Evolutionary conservation across 2,113 vertebrate genomes (phyloP).

Genomic region (Elaphurus davidianus): DNA sequence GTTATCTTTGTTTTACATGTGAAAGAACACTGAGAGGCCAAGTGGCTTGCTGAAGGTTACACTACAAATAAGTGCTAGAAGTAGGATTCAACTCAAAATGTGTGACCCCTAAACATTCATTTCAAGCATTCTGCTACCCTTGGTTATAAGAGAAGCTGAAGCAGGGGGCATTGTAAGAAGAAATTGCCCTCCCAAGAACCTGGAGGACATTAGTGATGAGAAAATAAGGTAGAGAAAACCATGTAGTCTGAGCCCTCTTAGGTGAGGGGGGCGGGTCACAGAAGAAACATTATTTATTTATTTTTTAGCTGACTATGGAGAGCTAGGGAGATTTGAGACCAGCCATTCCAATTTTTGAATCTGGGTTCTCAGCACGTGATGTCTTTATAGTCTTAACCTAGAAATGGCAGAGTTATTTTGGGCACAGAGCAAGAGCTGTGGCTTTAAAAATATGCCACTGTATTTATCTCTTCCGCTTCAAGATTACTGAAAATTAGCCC

Average conservation of each 20-base stretch:
- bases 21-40: not conserved
- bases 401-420: slow-evolving; percentile 74
- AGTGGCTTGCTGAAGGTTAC: not conserved
- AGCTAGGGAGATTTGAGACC: slow-evolving; percentile 13
- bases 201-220: not conserved
- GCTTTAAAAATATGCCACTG: slow-evolving; percentile 73
- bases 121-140: not conserved
- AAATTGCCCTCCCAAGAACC: not conserved
- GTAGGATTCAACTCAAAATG: not conserved
- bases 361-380: slow-evolving; percentile 55
- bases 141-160: not conserved
- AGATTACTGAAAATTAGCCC: slow-evolving; percentile 75
- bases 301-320: not conserved
- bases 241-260: not conserved
- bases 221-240: slow-evolving; percentile 14
- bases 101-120: not conserved
- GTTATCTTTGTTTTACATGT: slow-evolving; percentile 17
- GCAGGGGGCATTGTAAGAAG: not conserved
- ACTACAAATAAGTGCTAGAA: not conserved
- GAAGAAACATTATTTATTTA: not conserved
- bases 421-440: slow-evolving; percentile 72
- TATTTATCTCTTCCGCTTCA: slow-evolving; percentile 72
- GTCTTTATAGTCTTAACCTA: slow-evolving; percentile 72
- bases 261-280: not conserved
- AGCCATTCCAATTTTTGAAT: slow-evolving; percentile 53